Evolutionary conservation across 1,140 invertebrate species (phyloP).

Genomic region (Microplitis mediator): DNA sequence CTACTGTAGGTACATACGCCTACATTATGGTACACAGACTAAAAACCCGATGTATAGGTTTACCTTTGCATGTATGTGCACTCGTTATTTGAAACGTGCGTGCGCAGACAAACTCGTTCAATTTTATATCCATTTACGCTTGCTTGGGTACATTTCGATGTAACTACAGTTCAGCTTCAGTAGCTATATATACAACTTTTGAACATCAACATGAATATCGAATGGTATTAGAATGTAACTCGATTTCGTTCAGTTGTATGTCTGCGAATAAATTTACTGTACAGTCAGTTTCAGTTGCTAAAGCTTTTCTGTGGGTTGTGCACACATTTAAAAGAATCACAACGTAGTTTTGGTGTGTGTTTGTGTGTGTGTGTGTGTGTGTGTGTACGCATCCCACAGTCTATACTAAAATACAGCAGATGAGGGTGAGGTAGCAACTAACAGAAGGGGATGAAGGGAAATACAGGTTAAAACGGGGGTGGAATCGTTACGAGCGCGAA

Average conservation of each 20-base stretch:
- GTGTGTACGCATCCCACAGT: conserved; percentile 5
- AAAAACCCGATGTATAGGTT: neutral
- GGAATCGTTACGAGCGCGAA: conserved; percentile 58
- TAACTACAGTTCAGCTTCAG: neutral
- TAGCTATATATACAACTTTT: conserved; percentile 1
- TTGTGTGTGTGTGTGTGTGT: neutral
- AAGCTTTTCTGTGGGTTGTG: neutral
- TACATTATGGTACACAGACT: neutral
- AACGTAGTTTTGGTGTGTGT: neutral
- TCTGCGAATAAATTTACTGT: conserved; percentile 10
- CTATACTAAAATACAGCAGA: neutral
- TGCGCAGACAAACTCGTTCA: conserved; percentile 18
- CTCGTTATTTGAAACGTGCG: conserved; percentile 19
- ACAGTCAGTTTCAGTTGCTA: neutral
- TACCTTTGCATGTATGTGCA: neutral
- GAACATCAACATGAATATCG: neutral
- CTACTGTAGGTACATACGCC: neutral
- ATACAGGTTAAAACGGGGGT: conserved; percentile 41
- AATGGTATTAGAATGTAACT: neutral
- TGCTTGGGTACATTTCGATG: conserved; percentile 8
- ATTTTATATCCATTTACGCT: conserved; percentile 4
- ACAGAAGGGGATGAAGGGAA: conserved; percentile 32
- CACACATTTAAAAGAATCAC: neutral
- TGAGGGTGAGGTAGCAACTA: conserved; percentile 9
- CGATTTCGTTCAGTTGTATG: neutral